These are phyloP conservation scores for Tachysurus fulvidraco DNA, from an alignment of 2,113 vertebrate genomes.

Conservation along the genomic window DNA sequence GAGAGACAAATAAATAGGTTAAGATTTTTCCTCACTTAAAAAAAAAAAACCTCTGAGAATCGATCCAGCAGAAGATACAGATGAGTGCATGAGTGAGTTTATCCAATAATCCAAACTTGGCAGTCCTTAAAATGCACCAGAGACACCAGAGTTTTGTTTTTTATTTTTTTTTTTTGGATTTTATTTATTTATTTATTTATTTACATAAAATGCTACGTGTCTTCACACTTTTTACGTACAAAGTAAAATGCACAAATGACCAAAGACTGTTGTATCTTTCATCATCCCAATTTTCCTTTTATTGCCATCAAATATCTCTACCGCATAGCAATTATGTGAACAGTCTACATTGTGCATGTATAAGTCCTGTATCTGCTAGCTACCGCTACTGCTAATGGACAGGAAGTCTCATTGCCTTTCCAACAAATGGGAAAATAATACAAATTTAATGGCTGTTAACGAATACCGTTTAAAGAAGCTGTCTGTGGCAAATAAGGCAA, in stretches of 20 bases:
- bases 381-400: not conserved
- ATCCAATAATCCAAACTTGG: not conserved
- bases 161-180: not conserved
- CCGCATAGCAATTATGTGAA: not conserved
- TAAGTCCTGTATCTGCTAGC: not conserved
- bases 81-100: not conserved
- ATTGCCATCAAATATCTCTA: not conserved
- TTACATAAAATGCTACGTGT: not conserved
- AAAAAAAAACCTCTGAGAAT: not conserved
- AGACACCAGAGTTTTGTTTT: not conserved
- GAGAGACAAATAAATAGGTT: not conserved
- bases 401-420: not conserved
- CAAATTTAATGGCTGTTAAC: not conserved
- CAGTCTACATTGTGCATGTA: not conserved
- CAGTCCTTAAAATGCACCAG: not conserved
- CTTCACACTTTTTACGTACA: too few species aligned
- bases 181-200: too few species aligned
- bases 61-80: not conserved
- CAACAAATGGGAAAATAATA: not conserved
- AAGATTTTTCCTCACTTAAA: not conserved
- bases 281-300: too few species aligned
- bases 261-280: too few species aligned
- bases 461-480: not conserved
- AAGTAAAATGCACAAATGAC: too few species aligned
- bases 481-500: not conserved